Percentiles rank a stretch among this genome's conserved stretches.
These are phyloP conservation scores for Polypterus senegalus DNA, from an alignment of 2,113 vertebrate genomes.

Conservation along the genomic window DNA sequence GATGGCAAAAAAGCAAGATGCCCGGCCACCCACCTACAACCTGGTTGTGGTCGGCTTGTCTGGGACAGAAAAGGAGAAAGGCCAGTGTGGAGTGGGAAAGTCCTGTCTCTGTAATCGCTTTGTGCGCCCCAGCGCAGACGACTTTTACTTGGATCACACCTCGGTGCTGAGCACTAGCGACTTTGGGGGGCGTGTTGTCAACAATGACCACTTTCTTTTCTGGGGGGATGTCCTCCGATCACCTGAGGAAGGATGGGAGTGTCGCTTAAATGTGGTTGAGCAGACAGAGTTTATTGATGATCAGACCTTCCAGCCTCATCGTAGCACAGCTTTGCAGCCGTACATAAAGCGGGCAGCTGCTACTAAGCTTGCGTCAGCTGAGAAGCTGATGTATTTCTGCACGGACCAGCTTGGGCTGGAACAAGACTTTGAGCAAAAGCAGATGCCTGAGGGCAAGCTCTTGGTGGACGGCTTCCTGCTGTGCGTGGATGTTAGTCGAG, in stretches of 20 bases:
- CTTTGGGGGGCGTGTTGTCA: conserved; percentile 91
- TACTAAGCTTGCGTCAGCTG: conserved; percentile 84
- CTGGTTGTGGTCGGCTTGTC: conserved; percentile 90
- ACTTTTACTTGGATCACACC: conserved; percentile 90
- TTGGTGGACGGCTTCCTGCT: conserved; percentile 83
- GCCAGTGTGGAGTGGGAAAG: conserved; percentile 88
- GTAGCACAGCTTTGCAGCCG: conserved; percentile 88
- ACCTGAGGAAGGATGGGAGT: conserved; percentile 80
- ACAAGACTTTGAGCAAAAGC: conserved; percentile 98
- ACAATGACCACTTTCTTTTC: conserved; percentile 96
- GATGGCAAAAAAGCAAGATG: conserved; percentile 98
- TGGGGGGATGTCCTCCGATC: conserved; percentile 81
- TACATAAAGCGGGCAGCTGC: conserved; percentile 90
- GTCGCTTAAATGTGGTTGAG: conserved; percentile 83
- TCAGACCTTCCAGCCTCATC: conserved; percentile 92
- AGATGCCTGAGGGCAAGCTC: conserved; percentile 95
- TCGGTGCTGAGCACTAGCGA: conserved; percentile 96
- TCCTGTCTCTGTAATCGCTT: conserved; percentile 95
- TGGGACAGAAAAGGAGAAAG: conserved; percentile 94
- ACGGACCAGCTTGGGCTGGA: conserved; percentile 94
- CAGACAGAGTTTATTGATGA: conserved; percentile 97
- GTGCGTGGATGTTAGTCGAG: conserved; percentile 83
- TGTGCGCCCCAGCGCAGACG: conserved; percentile 80
- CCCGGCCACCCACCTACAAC: conserved; percentile 82
- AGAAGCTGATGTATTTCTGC: conserved; percentile 98